Percentiles rank a stretch among this genome's conserved stretches.
phyloP scores from a whole-genome alignment of 2,888 invertebrate genomes.

The Liopterus haemorrhoidalis region DNA sequence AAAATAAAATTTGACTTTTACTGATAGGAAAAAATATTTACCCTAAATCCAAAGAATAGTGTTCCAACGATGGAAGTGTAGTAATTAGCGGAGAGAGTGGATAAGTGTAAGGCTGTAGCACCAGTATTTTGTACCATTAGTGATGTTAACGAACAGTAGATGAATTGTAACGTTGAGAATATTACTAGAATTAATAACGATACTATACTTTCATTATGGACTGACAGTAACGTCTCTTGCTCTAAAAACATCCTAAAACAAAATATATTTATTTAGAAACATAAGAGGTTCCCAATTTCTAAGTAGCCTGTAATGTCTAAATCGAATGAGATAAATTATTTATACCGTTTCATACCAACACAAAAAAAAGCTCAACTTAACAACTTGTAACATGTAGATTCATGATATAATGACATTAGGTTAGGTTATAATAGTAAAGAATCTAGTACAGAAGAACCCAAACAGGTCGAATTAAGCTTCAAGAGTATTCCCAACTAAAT shows the following conservation, averaged over 20 bases:
- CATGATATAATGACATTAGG: too few relatives aligned
- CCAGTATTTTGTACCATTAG: conserved; percentile 70
- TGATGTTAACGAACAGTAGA: conserved; percentile 71
- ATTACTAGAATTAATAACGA: conserved; percentile 42
- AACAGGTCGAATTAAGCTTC: too few relatives aligned
- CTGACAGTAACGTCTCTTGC: conserved; percentile 59
- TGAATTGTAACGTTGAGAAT: conserved; percentile 61
- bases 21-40: conserved; percentile 41
- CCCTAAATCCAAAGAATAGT: conserved; percentile 74
- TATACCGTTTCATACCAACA: too few relatives aligned
- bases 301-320: too few relatives aligned
- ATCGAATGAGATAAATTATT: too few relatives aligned
- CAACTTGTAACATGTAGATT: too few relatives aligned
- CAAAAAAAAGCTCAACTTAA: too few relatives aligned
- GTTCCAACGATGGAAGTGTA: conserved; percentile 77
- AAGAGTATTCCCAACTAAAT: too few relatives aligned
- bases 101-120: conserved; percentile 76
- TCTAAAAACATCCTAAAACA: conserved; percentile 56
- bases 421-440: too few relatives aligned
- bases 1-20: conserved; percentile 6
- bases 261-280: too few relatives aligned
- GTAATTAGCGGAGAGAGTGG: conserved; percentile 77
- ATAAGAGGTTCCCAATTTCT: too few relatives aligned
- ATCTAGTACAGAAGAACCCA: too few relatives aligned
- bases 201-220: conserved; percentile 47